phyloP scores from a whole-genome alignment of 2,888 invertebrate species.

The Eilema griseolum region DNA sequence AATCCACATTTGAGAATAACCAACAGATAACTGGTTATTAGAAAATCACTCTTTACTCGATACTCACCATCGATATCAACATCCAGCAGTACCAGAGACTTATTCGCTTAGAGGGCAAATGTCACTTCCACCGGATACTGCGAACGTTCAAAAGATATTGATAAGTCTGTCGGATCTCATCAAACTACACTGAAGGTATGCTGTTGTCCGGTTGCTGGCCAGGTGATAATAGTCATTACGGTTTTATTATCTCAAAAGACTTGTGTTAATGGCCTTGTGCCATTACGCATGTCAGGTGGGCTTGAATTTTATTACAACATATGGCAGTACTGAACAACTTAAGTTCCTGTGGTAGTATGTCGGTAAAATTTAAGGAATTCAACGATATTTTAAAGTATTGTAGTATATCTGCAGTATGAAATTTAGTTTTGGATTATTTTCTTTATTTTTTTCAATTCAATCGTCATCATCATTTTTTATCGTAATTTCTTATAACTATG shows the following conservation, averaged over 20 bases:
- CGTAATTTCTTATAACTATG: no score
- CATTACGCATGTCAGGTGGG: background rate
- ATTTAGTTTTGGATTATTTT: no score
- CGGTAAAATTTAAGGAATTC: background rate
- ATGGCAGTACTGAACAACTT: background rate
- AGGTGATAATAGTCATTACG: background rate
- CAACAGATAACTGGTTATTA: background rate
- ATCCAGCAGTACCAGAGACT: background rate
- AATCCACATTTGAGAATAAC: no score
- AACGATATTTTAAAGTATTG: background rate
- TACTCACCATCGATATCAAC: background rate
- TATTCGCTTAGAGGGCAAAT: background rate
- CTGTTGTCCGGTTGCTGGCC: constrained; percentile 1
- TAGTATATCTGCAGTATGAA: no score
- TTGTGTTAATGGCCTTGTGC: background rate
- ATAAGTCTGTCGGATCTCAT: background rate
- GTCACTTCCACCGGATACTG: constrained; percentile 4
- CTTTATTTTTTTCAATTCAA: no score
- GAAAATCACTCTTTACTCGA: background rate
- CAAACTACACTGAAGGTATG: background rate
- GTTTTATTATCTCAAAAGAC: background rate
- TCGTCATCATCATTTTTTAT: no score
- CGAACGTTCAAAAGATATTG: background rate
- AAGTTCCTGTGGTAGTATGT: background rate
- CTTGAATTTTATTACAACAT: constrained; percentile 1